Conservation (phyloP, 2,797 vertebrate species). For the Micromesistius poutassou region DNA sequence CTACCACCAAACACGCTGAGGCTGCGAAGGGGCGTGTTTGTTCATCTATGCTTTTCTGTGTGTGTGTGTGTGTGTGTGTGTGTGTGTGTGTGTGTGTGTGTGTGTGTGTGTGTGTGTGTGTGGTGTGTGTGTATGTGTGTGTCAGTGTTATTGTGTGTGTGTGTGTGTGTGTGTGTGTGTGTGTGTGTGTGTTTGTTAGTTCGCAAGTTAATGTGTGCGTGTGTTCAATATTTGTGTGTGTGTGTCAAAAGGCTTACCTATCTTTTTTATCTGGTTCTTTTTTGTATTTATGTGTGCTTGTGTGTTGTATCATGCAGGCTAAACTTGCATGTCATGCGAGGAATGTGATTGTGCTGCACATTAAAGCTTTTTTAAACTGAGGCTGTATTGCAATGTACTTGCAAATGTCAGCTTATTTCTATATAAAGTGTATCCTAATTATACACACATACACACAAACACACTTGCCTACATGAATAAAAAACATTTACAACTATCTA, state of each 20-base stretch:
- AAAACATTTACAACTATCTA: too few relatives aligned
- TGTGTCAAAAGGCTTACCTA: constrained; percentile 6
- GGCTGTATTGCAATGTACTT: constrained; percentile 36
- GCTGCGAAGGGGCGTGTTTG: constrained; percentile 18
- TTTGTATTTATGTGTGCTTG: constrained; percentile 31
- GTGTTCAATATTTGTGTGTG: constrained; percentile 11
- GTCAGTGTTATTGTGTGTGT: not conserved
- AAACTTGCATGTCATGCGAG: constrained; percentile 16
- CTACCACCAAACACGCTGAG: constrained; percentile 48
- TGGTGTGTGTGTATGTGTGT: constrained; percentile 11
- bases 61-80: not conserved
- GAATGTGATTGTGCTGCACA: constrained; percentile 30
- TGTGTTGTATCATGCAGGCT: constrained; percentile 40
- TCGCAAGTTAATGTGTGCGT: not conserved
- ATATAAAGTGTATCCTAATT: not conserved
- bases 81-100: constrained; percentile 9
- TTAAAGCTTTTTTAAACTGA: constrained; percentile 27
- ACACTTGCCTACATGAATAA: too few relatives aligned
- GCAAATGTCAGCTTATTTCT: constrained; percentile 4
- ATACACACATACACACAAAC: not conserved
- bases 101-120: not conserved
- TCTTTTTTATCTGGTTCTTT: not conserved
- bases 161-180: not conserved
- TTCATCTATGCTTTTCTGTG: not conserved
- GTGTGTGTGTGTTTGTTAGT: not conserved